A percentile compares a stretch with the other conserved stretches of the same genome.
Conservation (phyloP, 2,888 invertebrate species). For the Craniophora ligustri region DNA sequence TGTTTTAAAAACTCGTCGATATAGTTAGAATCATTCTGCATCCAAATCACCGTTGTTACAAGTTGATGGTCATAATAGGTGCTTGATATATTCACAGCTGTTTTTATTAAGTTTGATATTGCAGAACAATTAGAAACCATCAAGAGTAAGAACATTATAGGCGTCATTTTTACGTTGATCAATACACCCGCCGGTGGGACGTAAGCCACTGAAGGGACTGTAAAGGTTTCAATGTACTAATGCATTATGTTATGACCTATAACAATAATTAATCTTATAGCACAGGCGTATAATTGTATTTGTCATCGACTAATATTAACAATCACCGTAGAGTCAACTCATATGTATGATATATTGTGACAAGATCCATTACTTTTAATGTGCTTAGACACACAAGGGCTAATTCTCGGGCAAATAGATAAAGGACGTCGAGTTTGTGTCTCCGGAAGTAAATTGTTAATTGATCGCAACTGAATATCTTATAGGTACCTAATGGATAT, state of each 20-base stretch:
- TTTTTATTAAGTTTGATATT: slow-evolving; percentile 47
- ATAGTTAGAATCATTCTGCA: slow-evolving; percentile 37
- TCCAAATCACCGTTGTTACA: slow-evolving; percentile 64
- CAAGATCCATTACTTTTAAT: too few species aligned
- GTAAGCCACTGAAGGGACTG: neutral
- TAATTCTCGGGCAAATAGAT: too few species aligned
- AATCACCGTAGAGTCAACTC: too few species aligned
- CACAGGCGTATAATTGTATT: slow-evolving; percentile 16
- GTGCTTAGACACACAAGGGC: too few species aligned
- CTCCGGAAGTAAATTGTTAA: too few species aligned
- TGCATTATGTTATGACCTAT: neutral
- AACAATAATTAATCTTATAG: neutral
- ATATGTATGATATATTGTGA: slow-evolving; percentile 1
- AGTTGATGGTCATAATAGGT: slow-evolving; percentile 54
- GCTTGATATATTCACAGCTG: slow-evolving; percentile 59
- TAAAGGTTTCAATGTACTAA: neutral
- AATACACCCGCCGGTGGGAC: neutral
- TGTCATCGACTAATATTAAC: slow-evolving; percentile 1
- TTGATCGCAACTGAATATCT: too few species aligned
- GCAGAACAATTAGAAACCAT: slow-evolving; percentile 2
- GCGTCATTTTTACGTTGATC: slow-evolving; percentile 12
- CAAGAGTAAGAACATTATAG: slow-evolving; percentile 5
- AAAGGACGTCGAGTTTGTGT: too few species aligned
- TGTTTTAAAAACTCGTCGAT: slow-evolving; percentile 56
- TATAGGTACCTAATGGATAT: too few species aligned